Evolutionary conservation across 2,113 vertebrate genomes (phyloP), one percentile per base, ranked within the genome.

Genomic region (Bubo scandiacus): DNA sequence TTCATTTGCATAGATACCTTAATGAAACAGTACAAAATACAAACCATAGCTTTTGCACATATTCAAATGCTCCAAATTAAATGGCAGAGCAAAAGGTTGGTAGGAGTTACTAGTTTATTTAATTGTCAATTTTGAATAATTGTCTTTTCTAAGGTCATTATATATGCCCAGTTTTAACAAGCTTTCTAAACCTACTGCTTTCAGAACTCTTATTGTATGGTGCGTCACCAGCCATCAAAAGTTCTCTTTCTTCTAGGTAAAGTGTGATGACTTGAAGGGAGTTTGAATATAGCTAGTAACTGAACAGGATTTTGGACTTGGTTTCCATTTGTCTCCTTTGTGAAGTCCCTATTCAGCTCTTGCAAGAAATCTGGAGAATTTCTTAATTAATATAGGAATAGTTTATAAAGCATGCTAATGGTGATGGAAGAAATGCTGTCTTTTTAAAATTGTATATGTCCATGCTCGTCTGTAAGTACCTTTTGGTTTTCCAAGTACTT

Each of bases 401-500:
- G 15, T 3, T 88, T 80, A 30, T 71, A 54, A 81, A 78, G 38
- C 14, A 27, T 12, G 15, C 6, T 61, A 52, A 62, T 25, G 2
- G 16, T 47, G 32, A 36, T 34, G 12, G 55, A 92, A 78, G 5
- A 86, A 70, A 30, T 67, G 5, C 7, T 27, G 19, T 52, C 36
- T 85, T 45, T 54, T 51, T n/a, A 30, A 91, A 95, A 38, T 14
- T 63, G 8, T 38, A 0, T 55, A 14, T 90, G 51, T 58, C 57
- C 43, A 19, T 86, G 26, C n/a, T 92, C 73, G 19, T 52, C 49
- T 95, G n/a, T 16, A 62, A 86, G 65, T 66, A 91, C 16, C 34
- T 95, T 78, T 90, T 83, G 88, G 7, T 71, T 92, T 96, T 95
- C 77, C 67, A 73, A 6, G 77, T 3, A 59, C 92, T 97, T 96